These are phyloP conservation scores for Campaea margaritaria DNA, from an alignment of 2,888 invertebrate species.

Conservation along the genomic window DNA sequence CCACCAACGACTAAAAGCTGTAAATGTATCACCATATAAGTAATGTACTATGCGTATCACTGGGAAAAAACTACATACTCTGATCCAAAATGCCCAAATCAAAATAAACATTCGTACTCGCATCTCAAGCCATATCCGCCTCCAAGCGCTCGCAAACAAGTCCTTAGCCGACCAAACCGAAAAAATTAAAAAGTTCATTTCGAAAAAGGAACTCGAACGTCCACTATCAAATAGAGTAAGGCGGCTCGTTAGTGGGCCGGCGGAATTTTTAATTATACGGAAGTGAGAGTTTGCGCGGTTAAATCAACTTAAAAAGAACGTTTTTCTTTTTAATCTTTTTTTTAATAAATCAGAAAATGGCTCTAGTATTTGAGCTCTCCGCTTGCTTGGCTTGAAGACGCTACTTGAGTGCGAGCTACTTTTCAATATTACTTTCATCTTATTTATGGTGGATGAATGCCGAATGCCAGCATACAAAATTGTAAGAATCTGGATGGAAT, in stretches of 20 bases:
- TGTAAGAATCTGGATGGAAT: neutral
- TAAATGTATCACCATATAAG: no score
- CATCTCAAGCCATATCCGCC: conserved; percentile 38
- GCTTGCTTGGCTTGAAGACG: conserved; percentile 26
- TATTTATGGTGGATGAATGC: conserved; percentile 19
- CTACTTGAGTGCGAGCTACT: conserved; percentile 35
- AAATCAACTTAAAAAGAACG: conserved; percentile 38
- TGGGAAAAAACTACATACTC: no score
- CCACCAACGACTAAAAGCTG: no score
- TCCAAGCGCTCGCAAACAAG: conserved; percentile 39
- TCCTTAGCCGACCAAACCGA: conserved; percentile 41
- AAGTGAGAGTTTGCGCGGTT: conserved; percentile 54
- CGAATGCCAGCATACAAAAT: conserved; percentile 8
- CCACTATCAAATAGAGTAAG: conserved; percentile 58
- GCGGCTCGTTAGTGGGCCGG: conserved; percentile 66
- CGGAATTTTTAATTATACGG: conserved; percentile 69
- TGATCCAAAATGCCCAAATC: conserved; percentile 12
- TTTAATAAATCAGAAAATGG: conserved; percentile 42
- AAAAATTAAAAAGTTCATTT: conserved; percentile 46
- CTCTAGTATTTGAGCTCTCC: conserved; percentile 19
- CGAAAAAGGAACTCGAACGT: conserved; percentile 45
- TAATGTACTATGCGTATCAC: no score
- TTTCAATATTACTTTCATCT: conserved; percentile 37
- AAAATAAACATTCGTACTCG: conserved; percentile 22
- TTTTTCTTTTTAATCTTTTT: conserved; percentile 32